A percentile compares a stretch with the other conserved stretches of the same genome.
phyloP scores from a whole-genome alignment of 2,113 vertebrate genomes.

The Pluvialis apricaria region DNA sequence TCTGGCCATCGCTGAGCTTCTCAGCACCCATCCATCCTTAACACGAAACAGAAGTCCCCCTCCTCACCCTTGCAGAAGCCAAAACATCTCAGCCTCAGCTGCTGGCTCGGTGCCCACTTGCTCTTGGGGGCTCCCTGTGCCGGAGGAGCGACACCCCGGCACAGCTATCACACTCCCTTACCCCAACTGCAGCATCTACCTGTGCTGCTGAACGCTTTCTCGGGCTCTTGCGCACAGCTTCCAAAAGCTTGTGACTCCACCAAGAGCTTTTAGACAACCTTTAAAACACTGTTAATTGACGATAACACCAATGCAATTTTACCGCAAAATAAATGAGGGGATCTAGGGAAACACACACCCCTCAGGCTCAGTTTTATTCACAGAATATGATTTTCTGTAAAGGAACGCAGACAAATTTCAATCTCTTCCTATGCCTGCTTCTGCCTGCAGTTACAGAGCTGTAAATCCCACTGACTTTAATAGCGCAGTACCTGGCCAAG shows the following conservation, averaged over 20 bases:
- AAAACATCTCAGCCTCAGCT: neutral
- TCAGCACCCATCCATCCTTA: neutral
- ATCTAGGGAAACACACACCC: neutral
- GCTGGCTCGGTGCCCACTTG: neutral
- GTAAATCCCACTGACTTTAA: constrained; percentile 46
- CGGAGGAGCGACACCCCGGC: neutral
- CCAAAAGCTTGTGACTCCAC: neutral
- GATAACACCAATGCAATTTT: neutral
- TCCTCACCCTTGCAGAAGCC: neutral
- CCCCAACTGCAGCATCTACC: accelerated
- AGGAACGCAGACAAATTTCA: neutral
- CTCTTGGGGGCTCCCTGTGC: neutral
- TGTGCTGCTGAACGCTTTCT: neutral
- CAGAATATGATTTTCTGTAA: neutral
- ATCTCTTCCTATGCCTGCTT: neutral
- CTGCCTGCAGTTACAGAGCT: neutral
- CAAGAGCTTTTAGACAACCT: neutral
- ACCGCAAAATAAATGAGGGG: accelerated
- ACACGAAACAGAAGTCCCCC: neutral
- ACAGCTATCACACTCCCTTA: accelerated
- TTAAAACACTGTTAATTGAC: neutral
- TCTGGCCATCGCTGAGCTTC: neutral
- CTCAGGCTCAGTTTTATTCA: neutral
- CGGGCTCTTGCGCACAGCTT: neutral
- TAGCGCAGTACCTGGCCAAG: neutral